Base-by-base conservation (phyloP, 2,113 vertebrate genomes). In the Halichoerus grypus region DNA sequence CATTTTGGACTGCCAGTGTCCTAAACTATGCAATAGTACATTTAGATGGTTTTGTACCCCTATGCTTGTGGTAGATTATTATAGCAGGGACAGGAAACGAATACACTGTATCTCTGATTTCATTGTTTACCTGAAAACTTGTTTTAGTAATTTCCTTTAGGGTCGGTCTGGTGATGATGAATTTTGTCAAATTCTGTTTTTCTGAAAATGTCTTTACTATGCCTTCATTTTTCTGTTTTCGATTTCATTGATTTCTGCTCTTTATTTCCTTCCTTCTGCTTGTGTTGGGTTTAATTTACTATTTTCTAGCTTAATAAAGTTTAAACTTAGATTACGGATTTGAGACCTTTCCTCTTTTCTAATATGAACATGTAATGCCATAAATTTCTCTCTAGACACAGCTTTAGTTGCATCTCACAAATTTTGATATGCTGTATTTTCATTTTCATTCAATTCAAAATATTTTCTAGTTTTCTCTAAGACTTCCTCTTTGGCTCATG, bases 221-320 rank as follows among this genome's bases (percentile, higher is more conserved):
- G 33, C 36, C 22, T 93, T 90, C 19, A 55, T 59, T 61, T 74
- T 80, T 89, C 72, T 80, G 31, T 80, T 94, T 95, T 49, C 21
- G 46, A 26, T 65, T 88, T 88, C 39, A 59, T 51, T 19, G 39
- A 18, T 53, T 84, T 92, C 67, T 82, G 24, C 31, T 92, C 57
- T 79, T 71, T 65, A 61, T 79, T 93, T 93, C 28, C 39, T 80
- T 91, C 69, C 49, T 59, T 89, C 49, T 57, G 31, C 59, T 65
- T 63, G 57, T 63, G 4, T 77, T 83, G 67, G 39, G 22, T 74
- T 88, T 74, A 76, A 67, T 74, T 96, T 61, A 33, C 76, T 80
- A 61, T 53, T 88, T 74, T 91, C 85, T 87, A 42, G n/a, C 67
- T 97, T 90, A 49, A 55, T 51, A 88, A 88, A 42, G 16, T 55